Conservation (phyloP, 2,797 vertebrate species). For the Manis javanica region DNA sequence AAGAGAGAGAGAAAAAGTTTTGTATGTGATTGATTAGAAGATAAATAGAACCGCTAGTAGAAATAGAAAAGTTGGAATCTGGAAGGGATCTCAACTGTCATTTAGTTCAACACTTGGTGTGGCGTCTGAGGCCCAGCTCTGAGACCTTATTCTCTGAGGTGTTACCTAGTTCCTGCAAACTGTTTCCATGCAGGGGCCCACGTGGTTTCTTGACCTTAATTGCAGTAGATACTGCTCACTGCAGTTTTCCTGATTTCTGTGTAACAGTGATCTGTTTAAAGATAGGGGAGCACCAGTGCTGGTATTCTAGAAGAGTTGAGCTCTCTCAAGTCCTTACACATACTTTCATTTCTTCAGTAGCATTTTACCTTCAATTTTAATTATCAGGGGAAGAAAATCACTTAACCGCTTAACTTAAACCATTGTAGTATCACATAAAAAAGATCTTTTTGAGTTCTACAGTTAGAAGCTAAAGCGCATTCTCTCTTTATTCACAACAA, state of each 20-base stretch:
- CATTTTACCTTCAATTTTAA: neutral
- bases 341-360: neutral
- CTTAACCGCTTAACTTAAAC: neutral
- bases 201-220: neutral
- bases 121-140: neutral
- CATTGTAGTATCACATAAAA: neutral
- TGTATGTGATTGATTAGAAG: neutral
- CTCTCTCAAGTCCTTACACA: neutral
- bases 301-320: neutral
- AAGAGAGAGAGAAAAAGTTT: neutral
- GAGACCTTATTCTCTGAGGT: neutral
- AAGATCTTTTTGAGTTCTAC: neutral
- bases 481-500: neutral
- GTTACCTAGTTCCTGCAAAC: neutral
- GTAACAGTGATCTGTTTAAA: neutral
- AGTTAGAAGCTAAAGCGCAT: neutral
- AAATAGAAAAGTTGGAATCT: neutral
- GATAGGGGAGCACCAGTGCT: neutral
- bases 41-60: neutral
- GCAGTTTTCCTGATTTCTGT: neutral
- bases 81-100: neutral
- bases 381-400: neutral
- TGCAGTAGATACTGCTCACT: neutral
- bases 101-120: neutral
- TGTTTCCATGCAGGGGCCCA: neutral